Conservation (phyloP, 2,113 vertebrate genomes). For the Hemibates koningsi region DNA sequence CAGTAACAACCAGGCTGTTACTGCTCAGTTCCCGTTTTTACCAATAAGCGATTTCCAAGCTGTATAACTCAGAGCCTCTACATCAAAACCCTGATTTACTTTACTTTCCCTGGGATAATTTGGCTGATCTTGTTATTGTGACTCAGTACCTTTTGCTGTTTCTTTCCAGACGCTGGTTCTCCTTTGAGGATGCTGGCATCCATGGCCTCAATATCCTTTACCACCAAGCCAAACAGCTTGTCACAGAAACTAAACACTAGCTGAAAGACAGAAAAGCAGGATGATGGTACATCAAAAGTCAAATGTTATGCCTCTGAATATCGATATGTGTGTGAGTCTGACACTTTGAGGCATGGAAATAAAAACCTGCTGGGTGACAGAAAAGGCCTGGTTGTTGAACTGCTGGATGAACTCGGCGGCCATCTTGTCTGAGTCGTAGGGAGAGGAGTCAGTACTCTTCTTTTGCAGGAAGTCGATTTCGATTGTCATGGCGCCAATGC, state of each 20-base stretch:
- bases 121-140: not conserved
- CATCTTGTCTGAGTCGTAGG: conserved; percentile 97
- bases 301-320: not conserved
- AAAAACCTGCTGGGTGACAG: conserved; percentile 87
- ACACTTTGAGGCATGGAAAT: not conserved
- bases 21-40: not conserved
- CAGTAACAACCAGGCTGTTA: not conserved
- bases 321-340: not conserved
- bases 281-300: not conserved
- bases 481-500: conserved; percentile 92
- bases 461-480: conserved; percentile 98
- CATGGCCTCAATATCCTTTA: conserved; percentile 96
- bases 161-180: conserved; percentile 81
- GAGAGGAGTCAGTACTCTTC: conserved; percentile 91
- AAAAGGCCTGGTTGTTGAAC: conserved; percentile 95
- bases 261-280: conserved; percentile 59
- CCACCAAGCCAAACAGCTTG: conserved; percentile 89
- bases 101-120: not conserved
- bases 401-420: conserved; percentile 95
- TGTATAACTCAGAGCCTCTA: not conserved
- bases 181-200: conserved; percentile 93
- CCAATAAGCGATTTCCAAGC: not conserved
- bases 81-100: not conserved
- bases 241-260: conserved; percentile 95
- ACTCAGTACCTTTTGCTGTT: conserved; percentile 84